Evolutionary conservation across 2,888 invertebrate species (phyloP), one percentile per base, ranked within the genome.

Genomic region (Escarpia spicata): DNA sequence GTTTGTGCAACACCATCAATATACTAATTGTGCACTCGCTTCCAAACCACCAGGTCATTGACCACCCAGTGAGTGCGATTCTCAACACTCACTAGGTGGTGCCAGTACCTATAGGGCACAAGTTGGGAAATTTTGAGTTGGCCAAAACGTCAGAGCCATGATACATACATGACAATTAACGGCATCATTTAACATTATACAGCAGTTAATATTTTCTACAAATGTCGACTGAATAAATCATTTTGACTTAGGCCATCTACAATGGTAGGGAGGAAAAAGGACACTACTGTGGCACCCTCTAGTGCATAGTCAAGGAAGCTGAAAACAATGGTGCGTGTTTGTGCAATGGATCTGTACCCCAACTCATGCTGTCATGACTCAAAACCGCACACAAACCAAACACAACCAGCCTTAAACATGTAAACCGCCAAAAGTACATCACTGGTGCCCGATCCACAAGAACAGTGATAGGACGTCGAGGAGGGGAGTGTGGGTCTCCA

Each of bases 221-320:
- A 75, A 75, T 75, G 6, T 26, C 6, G 26, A 75, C 75, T 6
- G 75, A 75, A 75, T 75, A 26, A 75, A 75, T 75, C 19, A 75
- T 75, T 75, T 75, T 75, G 19, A 26, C 15, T 75, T 19, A 26
- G 26, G 19, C 75, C 26, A 26, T 75, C 3, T 26, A 26, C 6
- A 19, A 75, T 6, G 75, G 75, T 75, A 15, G 19, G 26, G 75
- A 37, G n/a, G 75, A 75, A 19, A 26, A 19, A 6, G n/a, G 75
- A 26, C n/a, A n/a, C 19, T 75, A 75, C 6, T 15, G 75, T 75
- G 75, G 26, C n/a, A 26, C 75, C 75, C 15, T 6, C 75, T 75
- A 75, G 75, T 75, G n/a, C n/a, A 75, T 26, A 75, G 75, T 75
- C 75, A 75, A 75, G 75, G 75, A 75, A 75, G 75, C 75, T 75